Conservation (phyloP, 2,113 vertebrate species). For the Gila orcuttii region DNA sequence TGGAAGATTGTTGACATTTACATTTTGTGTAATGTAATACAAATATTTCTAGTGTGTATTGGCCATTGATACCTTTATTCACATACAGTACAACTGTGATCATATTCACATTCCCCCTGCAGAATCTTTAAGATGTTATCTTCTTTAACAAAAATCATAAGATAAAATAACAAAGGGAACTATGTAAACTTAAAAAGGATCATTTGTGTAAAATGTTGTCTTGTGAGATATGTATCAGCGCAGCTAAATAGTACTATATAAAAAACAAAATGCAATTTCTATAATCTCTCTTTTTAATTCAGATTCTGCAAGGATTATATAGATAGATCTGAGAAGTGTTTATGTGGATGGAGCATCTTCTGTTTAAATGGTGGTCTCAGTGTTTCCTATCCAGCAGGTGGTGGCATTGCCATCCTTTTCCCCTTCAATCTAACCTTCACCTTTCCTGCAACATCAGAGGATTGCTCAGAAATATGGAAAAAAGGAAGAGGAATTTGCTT, state of each 20-base stretch:
- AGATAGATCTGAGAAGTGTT: background rate
- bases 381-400: slow-evolving; percentile 19
- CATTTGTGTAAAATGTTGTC: background rate
- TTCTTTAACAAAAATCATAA: background rate
- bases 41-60: background rate
- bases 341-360: background rate
- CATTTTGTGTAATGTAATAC: background rate
- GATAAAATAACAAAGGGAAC: background rate
- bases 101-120: background rate
- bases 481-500: background rate
- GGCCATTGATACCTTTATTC: background rate
- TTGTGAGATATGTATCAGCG: background rate
- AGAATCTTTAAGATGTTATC: background rate
- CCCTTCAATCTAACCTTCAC: background rate
- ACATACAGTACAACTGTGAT: background rate
- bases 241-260: background rate
- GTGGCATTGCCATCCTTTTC: slow-evolving; percentile 11
- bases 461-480: background rate
- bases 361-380: background rate
- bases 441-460: background rate
- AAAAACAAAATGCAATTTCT: background rate
- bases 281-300: background rate
- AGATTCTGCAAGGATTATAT: background rate
- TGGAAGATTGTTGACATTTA: background rate
- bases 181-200: background rate